Base-by-base conservation (phyloP, 2,113 vertebrate species). In the Grantiella picta region DNA sequence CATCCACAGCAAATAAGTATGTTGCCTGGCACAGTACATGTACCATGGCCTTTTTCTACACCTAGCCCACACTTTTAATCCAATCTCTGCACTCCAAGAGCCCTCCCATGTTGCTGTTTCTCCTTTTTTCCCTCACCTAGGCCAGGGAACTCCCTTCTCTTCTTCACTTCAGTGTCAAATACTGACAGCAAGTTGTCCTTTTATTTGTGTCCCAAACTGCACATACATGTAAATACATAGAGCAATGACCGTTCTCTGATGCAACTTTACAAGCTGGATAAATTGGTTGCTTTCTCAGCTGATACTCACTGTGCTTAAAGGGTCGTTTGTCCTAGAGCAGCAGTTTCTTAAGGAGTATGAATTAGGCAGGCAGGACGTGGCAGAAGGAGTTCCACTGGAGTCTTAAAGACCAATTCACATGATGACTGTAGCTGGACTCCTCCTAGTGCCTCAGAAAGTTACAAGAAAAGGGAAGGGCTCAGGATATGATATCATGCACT, bases 401-500 rank as follows among this genome's bases (percentile, higher is more conserved):
- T 61, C 47, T 73, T 89, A 69, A 36, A 82, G 73, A 53, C 64
- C 45, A 89, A 27, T 90, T 68, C 77, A 66, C 36, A 64, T 3
- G 11, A 44, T 86, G 87, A 91, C 82, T 91, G 59, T 47, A 63
- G 63, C 77, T 35, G 90, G 57, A 84, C 72, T 75, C 64, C 93
- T 96, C 87, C 94, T 86, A 89, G 69, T 82, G 76, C 77, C 89
- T 95, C 72, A 61, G 72, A 90, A 82, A 88, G 73, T 79, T 71
- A 70, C 36, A 86, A 78, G 73, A 85, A 92, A 93, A 93, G 90
- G 95, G 95, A 96, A 96, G 93, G 94, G 83, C 87, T 96, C 96
- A 96, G 96, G 97, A 97, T 95, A 82, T 97, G 96, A 96, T 93
- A 94, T 97, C 95, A 96, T 91, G 27, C 12, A 2, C 45, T 92